phyloP scores from a whole-genome alignment of 1,140 invertebrate species.

The Laupala kohalensis region DNA sequence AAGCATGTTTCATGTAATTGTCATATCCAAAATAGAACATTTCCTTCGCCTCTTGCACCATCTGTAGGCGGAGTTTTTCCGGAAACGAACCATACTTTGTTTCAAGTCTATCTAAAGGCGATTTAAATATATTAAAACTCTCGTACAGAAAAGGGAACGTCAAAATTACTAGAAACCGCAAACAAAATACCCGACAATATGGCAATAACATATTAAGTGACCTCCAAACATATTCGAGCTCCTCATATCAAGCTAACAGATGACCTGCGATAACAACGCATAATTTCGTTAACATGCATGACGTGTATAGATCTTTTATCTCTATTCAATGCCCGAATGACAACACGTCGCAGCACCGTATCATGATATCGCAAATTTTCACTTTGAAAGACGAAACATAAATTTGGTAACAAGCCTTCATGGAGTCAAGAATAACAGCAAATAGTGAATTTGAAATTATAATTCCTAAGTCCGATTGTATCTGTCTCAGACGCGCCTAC shows the following conservation, averaged over 20 bases:
- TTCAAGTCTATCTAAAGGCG: slow-evolving; percentile 29
- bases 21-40: slow-evolving; percentile 55
- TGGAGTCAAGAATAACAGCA: too few species aligned
- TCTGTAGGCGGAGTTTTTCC: slow-evolving; percentile 25
- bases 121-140: slow-evolving; percentile 24
- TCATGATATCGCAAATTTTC: too few species aligned
- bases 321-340: neutral
- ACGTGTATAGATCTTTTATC: neutral
- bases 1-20: slow-evolving; percentile 50
- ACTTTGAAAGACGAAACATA: too few species aligned
- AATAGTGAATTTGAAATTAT: too few species aligned
- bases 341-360: neutral
- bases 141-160: neutral
- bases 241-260: neutral
- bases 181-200: neutral
- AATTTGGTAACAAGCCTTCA: too few species aligned
- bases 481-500: too few species aligned
- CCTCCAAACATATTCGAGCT: neutral
- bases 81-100: slow-evolving; percentile 32
- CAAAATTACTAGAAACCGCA: neutral
- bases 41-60: slow-evolving; percentile 27
- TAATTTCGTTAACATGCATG: neutral
- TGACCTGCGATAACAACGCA: neutral
- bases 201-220: neutral
- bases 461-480: too few species aligned